Base-by-base conservation (phyloP, 1,140 invertebrate genomes). In the Leptopilina clavipes region DNA sequence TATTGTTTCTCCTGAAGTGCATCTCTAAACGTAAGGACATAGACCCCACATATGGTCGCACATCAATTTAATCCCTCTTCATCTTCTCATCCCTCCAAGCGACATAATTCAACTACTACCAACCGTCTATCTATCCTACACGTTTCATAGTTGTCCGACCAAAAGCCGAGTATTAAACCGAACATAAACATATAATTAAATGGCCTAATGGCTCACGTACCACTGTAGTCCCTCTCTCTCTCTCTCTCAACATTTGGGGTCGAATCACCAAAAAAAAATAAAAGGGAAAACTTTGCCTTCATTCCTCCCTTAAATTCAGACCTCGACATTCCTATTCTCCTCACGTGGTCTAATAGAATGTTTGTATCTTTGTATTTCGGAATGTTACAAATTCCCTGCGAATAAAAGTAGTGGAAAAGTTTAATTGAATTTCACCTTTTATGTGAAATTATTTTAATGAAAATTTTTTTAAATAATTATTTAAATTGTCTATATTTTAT, bases 1-100 rank as follows among this genome's bases (percentile, higher is more conserved):
- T 85, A 85, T 85, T 85, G 84, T 85, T 86, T 85, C 83, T 85
- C 84, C 82, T 82, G 84, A 84, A 86, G 78, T 73, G 76, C 79
- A 78, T 65, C 59, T 65, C 10, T 65, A 31, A 65, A 65, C 59
- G 22, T 31, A 65, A 65, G 59, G 2, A 65, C 25, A 65, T 56
- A 11, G 17, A 56, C 54, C 43, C 48, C n/a, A 45, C 43, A 48
- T 73, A 44, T 44, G 11, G 40, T 52, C 52, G 25, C 1, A 45
- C 59, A 75, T 70, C 31, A 40, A 59, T 18, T 40, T 37, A 19
- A 7, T 75, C 74, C 59, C 17, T 48, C 19, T 40, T 54, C 59
- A 65, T 65, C 25, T 65, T 31, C 14, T 22, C 40, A 65, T 44
- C 31, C 71, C 18, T 12, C 45, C 31, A 56, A n/a, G 11, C 12